Evolutionary conservation across 92 coral and sea anemone genomes (phyloP), one percentile per base, ranked within the genome.

Genomic region (Palythoa heliodiscus): DNA sequence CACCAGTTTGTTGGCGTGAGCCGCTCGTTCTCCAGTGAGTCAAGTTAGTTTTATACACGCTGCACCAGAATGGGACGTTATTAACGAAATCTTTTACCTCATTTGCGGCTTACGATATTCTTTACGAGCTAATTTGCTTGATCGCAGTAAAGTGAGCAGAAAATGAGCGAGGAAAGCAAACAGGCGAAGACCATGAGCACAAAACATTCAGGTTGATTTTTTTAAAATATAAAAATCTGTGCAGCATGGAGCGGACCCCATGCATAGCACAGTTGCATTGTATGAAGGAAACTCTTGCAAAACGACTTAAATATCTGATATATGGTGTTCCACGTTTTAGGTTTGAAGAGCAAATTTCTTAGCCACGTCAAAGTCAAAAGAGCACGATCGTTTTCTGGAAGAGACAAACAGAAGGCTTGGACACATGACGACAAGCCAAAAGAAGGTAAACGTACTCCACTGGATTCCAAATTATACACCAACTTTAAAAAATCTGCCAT

Each of bases 361-460:
- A 93, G 98, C 67, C 93, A 90, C 13, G 93, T 90, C n/a, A 94
- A 90, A 84, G 95, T 94, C 2, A 92, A 93, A 73, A 90, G 95
- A 77, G 95, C 98, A 69, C 90, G 95, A 12, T 92, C 98, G 47
- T 94, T 94, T 69, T 94, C 98, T 48, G 98, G 98, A 38, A 91
- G 95, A 81, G 98, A 94, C 43, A 94, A 94, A 86, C 98, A 94
- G 86, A 94, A 94, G 86, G 82, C 39, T 8, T 43, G 85, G 88
- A 63, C 87, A 15, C 67, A 15, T 12, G 74, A 89, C 47, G 71
- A 87, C 24, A 83, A 92, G 75, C 83, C 70, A 2, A 90, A 84
- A 73, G 98, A 94, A 57, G 98, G 98, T 94, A n/a, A n/a, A 61
- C 52, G 89, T 52, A 10, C 38, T 35, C 43, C 6, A 40, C 38